Conservation (phyloP, 2,797 vertebrate genomes). For the Chaenodraco wilsoni region DNA sequence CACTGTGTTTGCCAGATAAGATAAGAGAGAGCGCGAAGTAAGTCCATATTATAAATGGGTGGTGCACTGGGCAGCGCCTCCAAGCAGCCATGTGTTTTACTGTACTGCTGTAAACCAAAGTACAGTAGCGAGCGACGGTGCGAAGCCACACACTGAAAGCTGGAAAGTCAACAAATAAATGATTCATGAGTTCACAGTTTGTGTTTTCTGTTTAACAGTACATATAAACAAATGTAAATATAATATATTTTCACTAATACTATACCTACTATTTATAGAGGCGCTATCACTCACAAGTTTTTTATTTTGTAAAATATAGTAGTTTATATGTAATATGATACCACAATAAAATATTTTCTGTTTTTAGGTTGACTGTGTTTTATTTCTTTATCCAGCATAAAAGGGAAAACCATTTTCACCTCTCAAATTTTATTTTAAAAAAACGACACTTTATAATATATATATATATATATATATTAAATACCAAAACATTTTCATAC, state of each 20-base stretch:
- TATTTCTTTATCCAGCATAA: neutral
- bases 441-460: conserved; percentile 2
- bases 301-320: neutral
- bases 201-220: neutral
- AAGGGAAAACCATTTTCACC: neutral
- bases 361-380: neutral
- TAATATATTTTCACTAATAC: neutral
- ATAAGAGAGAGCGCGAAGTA: conserved; percentile 61
- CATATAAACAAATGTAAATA: neutral
- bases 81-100: conserved; percentile 38
- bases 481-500: neutral
- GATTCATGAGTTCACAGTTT: conserved; percentile 14
- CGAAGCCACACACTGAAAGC: neutral
- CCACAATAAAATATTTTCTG: conserved; percentile 5
- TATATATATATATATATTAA: neutral
- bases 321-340: neutral
- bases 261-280: neutral
- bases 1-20: conserved; percentile 74
- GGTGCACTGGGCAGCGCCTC: conserved; percentile 46
- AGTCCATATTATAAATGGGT: conserved; percentile 65
- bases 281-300: neutral
- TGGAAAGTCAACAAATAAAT: conserved; percentile 6
- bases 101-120: conserved; percentile 53
- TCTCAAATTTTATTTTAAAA: neutral
- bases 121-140: neutral